phyloP scores from a whole-genome alignment of 2,113 vertebrate species.

The Oreocharis arfaki region DNA sequence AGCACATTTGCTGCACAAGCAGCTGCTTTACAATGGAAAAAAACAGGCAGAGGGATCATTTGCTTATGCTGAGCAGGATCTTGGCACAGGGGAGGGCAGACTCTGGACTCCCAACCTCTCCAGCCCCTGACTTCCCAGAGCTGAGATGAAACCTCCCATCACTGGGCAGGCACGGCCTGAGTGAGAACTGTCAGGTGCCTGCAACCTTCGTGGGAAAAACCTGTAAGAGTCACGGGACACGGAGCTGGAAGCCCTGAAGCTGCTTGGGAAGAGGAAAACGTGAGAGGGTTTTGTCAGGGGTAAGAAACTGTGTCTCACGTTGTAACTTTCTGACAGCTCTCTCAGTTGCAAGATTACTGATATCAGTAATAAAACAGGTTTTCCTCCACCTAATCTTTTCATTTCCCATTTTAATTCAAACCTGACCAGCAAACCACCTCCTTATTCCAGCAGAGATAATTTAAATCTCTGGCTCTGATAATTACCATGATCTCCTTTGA shows the following conservation, averaged over 20 bases:
- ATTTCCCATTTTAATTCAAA: background rate
- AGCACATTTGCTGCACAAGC: background rate
- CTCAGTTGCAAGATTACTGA: background rate
- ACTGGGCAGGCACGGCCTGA: background rate
- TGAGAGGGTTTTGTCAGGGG: background rate
- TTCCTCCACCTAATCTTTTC: background rate
- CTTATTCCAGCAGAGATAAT: background rate
- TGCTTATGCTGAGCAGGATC: background rate
- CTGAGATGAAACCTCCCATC: background rate
- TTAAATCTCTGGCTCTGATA: background rate
- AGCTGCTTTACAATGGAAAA: background rate
- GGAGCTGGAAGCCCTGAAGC: background rate
- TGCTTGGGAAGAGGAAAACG: background rate
- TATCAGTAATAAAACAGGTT: background rate
- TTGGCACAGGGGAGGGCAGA: background rate
- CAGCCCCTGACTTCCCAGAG: background rate
- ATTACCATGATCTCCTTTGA: background rate
- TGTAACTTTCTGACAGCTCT: background rate
- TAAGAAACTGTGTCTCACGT: background rate
- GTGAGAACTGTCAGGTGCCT: background rate
- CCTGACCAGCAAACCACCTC: background rate
- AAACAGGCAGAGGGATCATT: background rate
- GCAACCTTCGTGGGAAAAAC: rapidly evolving
- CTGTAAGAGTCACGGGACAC: background rate
- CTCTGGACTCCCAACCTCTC: background rate